Evolutionary conservation across 2,888 invertebrate genomes (phyloP).

Genomic region (Empis livida): DNA sequence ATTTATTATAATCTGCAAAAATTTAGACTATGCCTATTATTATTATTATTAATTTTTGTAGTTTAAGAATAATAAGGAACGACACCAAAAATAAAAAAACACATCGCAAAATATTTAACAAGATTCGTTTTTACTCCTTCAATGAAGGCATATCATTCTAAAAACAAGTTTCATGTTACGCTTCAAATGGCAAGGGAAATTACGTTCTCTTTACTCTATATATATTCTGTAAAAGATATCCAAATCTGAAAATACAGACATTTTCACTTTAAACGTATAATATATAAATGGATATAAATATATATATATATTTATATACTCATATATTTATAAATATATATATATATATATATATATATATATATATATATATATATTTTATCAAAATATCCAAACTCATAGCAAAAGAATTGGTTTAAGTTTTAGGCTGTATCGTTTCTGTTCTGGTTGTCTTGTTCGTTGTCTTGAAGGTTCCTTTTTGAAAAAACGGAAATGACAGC

Average conservation of each 20-base stretch:
- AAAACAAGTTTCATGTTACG: slow-evolving; percentile 13
- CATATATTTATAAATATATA: background rate
- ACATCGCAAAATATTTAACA: too few relatives aligned
- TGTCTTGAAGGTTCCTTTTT: slow-evolving; percentile 16
- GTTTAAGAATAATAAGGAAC: too few relatives aligned
- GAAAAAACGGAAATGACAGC: slow-evolving; percentile 33
- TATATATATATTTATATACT: too few relatives aligned
- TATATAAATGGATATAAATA: too few relatives aligned
- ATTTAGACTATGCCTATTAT: too few relatives aligned
- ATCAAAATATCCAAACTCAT: background rate
- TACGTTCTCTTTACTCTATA: slow-evolving; percentile 1
- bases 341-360: background rate
- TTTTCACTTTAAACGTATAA: background rate
- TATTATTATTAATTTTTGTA: too few relatives aligned
- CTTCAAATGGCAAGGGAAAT: slow-evolving; percentile 11
- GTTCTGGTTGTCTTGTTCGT: slow-evolving; percentile 13
- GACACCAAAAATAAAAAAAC: too few relatives aligned
- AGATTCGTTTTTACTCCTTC: background rate
- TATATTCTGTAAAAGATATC: background rate
- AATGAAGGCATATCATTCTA: slow-evolving; percentile 1
- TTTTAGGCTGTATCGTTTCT: slow-evolving; percentile 6
- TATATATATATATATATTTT: background rate
- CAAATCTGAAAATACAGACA: background rate
- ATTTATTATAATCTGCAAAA: too few relatives aligned
- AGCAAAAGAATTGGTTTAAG: background rate